phyloP scores from a whole-genome alignment of 2,113 vertebrate genomes.

The Callorhinus ursinus region DNA sequence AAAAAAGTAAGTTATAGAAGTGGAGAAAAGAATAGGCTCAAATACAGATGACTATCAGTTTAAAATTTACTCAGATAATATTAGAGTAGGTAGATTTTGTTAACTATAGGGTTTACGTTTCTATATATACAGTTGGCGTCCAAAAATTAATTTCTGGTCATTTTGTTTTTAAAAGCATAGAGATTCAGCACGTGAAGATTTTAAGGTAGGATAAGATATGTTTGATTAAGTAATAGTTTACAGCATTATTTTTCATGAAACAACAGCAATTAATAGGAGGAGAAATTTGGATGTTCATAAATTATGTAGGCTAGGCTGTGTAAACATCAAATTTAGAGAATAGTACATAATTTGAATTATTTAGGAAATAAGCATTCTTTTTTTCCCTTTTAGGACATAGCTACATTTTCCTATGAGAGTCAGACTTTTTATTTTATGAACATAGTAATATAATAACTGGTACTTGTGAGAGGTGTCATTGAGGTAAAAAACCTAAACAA shows the following conservation, averaged over 20 bases:
- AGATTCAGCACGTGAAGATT: background rate
- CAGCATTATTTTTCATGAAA: slow-evolving; percentile 14
- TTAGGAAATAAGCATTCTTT: slow-evolving; percentile 19
- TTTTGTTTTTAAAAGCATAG: slow-evolving; percentile 43
- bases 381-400: background rate
- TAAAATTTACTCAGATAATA: slow-evolving; percentile 16
- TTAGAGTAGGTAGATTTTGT: background rate
- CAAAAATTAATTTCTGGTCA: slow-evolving; percentile 39
- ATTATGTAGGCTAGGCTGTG: background rate
- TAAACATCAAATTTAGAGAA: background rate
- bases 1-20: background rate
- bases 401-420: background rate
- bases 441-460: background rate
- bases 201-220: background rate
- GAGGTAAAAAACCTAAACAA: background rate
- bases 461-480: slow-evolving; percentile 38
- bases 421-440: background rate
- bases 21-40: background rate
- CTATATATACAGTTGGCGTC: background rate
- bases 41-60: background rate
- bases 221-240: slow-evolving; percentile 44
- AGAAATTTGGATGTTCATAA: slow-evolving; percentile 30
- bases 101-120: background rate
- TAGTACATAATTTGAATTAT: background rate
- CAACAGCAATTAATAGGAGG: slow-evolving; percentile 42